phyloP scores from a whole-genome alignment of 2,888 invertebrate species.

The Scotopteryx bipunctaria region DNA sequence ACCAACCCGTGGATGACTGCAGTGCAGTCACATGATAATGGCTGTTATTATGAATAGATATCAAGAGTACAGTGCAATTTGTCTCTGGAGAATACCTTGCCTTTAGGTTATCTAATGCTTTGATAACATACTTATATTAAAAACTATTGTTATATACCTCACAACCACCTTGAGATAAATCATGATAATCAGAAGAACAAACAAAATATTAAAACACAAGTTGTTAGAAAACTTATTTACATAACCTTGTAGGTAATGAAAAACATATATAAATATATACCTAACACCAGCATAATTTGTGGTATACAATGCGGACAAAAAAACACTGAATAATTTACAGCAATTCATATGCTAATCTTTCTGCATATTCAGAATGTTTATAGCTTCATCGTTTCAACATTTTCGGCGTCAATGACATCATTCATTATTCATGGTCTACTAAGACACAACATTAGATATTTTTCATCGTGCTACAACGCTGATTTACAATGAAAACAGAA shows the following conservation, averaged over 20 bases:
- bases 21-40: neutral
- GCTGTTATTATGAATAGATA: neutral
- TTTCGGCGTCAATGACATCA: conserved; percentile 45
- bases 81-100: neutral
- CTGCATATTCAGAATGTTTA: conserved; percentile 23
- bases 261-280: neutral
- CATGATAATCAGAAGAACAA: too few relatives aligned
- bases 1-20: neutral
- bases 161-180: too few relatives aligned
- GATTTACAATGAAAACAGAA: conserved; percentile 47
- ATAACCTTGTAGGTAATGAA: neutral
- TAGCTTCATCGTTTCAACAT: conserved; percentile 18
- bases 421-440: conserved; percentile 36
- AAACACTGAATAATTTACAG: conserved; percentile 11
- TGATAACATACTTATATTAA: too few relatives aligned
- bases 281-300: neutral
- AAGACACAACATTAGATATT: conserved; percentile 32
- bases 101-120: neutral
- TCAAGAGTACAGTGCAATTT: neutral
- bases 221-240: neutral
- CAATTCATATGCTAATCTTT: conserved; percentile 29
- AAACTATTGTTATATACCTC: too few relatives aligned
- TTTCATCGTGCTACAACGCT: conserved; percentile 35
- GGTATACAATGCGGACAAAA: conserved; percentile 15
- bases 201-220: neutral